These are phyloP conservation scores for Nemopilema nomurai DNA, from an alignment of 30 jellyfish, hydroid and myxozoan species.

Conservation along the genomic window DNA sequence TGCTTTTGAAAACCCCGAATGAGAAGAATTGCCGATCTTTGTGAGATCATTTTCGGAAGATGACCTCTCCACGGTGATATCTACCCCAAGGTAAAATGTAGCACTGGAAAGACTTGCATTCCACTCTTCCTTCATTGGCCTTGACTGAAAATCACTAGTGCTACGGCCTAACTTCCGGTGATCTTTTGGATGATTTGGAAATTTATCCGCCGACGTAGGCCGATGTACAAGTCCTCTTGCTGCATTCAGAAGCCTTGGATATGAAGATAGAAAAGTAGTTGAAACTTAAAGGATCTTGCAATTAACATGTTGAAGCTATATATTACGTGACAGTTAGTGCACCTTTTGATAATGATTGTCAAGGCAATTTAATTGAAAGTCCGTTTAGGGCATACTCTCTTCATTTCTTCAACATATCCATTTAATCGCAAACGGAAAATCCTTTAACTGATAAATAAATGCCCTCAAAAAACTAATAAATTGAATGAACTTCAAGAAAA, in stretches of 20 bases:
- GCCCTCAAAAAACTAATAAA: too few relatives aligned
- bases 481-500: too few relatives aligned
- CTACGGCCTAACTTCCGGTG: constrained; percentile 53
- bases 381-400: too few relatives aligned
- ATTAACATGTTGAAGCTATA: too few relatives aligned
- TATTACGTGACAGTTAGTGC: too few relatives aligned
- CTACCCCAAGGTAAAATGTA: constrained; percentile 9
- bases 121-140: neutral
- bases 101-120: constrained; percentile 7
- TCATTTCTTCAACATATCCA: too few relatives aligned
- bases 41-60: constrained; percentile 38
- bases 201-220: constrained; percentile 8
- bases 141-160: constrained; percentile 55
- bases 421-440: too few relatives aligned
- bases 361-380: too few relatives aligned
- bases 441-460: too few relatives aligned
- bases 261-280: neutral
- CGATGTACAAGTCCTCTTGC: constrained; percentile 58
- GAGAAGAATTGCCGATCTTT: constrained; percentile 3
- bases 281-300: neutral
- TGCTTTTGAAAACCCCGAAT: constrained; percentile 32
- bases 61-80: constrained; percentile 9
- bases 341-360: too few relatives aligned
- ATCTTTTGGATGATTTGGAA: constrained; percentile 24
- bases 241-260: constrained; percentile 34